phyloP scores from a whole-genome alignment of 2,113 vertebrate species.

The Hymenochirus boettgeri region DNA sequence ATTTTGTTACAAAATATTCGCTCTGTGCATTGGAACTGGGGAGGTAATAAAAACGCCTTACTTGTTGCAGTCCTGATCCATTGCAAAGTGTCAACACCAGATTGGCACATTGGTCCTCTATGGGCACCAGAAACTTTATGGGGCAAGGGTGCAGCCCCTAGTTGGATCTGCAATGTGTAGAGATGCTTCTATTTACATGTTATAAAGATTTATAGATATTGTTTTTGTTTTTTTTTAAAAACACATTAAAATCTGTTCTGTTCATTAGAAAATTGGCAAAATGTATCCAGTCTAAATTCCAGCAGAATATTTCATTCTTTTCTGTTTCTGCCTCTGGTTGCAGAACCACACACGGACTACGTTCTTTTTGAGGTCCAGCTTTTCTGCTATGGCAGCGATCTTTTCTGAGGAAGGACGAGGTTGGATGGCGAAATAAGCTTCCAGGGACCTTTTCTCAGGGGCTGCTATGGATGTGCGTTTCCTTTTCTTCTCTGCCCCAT shows the following conservation, averaged over 20 bases:
- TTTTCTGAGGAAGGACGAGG: constrained; percentile 95
- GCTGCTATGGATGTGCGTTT: constrained; percentile 96
- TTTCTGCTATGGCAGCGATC: constrained; percentile 95
- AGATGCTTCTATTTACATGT: constrained; percentile 14
- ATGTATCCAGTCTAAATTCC: constrained; percentile 71
- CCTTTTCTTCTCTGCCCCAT: constrained; percentile 91
- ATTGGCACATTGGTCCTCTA: constrained; percentile 33
- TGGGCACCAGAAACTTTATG: too few species aligned
- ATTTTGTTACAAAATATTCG: constrained; percentile 59
- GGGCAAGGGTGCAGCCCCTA: too few species aligned
- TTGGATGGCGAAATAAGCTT: constrained; percentile 96
- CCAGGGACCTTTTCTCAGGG: constrained; percentile 91
- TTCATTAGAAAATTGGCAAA: constrained; percentile 31
- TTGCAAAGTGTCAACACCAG: constrained; percentile 52
- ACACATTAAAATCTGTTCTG: constrained; percentile 41
- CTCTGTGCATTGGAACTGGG: constrained; percentile 59
- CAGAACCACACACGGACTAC: constrained; percentile 98
- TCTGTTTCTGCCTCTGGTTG: constrained; percentile 98
- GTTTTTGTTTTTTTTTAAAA: too few species aligned
- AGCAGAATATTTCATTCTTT: constrained; percentile 98
- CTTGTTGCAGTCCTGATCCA: constrained; percentile 76
- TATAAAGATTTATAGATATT: constrained; percentile 9
- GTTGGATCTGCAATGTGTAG: not conserved
- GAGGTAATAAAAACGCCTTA: constrained; percentile 79
- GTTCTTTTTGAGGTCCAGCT: constrained; percentile 98